Evolutionary conservation across 2,888 invertebrate species (phyloP).

Genomic region (Homarus gammarus): DNA sequence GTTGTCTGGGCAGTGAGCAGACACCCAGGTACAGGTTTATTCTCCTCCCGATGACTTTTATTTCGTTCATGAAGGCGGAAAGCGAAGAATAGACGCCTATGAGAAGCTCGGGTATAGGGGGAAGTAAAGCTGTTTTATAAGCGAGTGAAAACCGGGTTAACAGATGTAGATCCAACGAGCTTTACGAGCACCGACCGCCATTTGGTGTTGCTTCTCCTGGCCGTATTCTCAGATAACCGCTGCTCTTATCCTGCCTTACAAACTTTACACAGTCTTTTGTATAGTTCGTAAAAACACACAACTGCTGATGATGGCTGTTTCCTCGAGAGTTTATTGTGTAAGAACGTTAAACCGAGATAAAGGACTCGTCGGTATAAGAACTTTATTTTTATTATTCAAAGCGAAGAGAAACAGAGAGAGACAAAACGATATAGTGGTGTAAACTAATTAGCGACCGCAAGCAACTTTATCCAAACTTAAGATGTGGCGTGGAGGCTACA

Average conservation of each 20-base stretch:
- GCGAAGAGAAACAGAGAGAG: not conserved
- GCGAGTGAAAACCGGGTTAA: not conserved
- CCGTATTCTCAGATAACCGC: not conserved
- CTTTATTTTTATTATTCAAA: too few relatives aligned
- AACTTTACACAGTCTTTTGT: not conserved
- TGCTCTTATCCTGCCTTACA: not conserved
- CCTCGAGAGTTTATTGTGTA: not conserved
- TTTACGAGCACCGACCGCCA: not conserved
- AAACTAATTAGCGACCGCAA: not conserved
- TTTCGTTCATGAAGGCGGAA: not conserved
- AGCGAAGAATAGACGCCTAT: not conserved
- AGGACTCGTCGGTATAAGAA: not conserved
- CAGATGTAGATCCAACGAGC: not conserved
- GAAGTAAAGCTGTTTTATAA: conserved; percentile 1
- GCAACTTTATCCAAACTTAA: not conserved
- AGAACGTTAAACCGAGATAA: not conserved
- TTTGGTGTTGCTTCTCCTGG: not conserved
- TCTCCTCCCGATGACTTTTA: not conserved
- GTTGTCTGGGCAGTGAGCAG: not conserved
- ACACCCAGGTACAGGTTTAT: not conserved
- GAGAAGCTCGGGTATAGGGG: not conserved
- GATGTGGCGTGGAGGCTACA: not conserved
- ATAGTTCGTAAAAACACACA: not conserved
- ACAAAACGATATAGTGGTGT: too few relatives aligned
- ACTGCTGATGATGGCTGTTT: not conserved